Percentiles rank a stretch among this genome's conserved stretches.
Conservation (phyloP, 2,888 invertebrate genomes). For the Bombylius major region DNA sequence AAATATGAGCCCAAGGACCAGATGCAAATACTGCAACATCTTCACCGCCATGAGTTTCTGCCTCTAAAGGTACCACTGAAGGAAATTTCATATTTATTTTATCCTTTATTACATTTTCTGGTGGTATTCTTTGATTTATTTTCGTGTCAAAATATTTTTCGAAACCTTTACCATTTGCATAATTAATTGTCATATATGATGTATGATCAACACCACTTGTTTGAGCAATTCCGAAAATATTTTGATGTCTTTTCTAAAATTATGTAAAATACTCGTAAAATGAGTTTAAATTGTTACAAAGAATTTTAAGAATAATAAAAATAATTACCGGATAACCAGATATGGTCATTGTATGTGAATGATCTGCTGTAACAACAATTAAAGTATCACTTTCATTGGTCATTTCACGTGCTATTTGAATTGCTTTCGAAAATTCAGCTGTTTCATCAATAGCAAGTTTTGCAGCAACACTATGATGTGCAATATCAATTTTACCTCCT, state of each 20-base stretch:
- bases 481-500: constrained; percentile 40
- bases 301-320: too few species aligned
- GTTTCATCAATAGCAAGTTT: constrained; percentile 32
- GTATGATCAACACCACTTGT: constrained; percentile 40
- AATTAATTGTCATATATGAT: constrained; percentile 55
- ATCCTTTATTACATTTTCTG: neutral
- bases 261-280: neutral
- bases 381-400: constrained; percentile 58
- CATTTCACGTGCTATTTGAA: constrained; percentile 47
- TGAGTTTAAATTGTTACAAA: neutral
- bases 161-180: constrained; percentile 59
- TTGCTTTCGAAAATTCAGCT: constrained; percentile 61
- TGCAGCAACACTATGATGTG: constrained; percentile 29
- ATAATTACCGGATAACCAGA: constrained; percentile 50
- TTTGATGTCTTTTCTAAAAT: constrained; percentile 22
- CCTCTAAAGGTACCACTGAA: too few species aligned
- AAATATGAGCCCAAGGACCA: constrained; percentile 67
- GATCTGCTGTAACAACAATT: constrained; percentile 72
- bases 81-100: too few species aligned
- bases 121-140: neutral
- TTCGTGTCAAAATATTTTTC: constrained; percentile 32
- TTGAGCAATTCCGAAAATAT: constrained; percentile 32
- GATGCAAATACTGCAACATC: constrained; percentile 62
- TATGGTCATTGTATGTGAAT: constrained; percentile 63
- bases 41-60: constrained; percentile 64